Evolutionary conservation across 1,140 invertebrate species (phyloP), one percentile per base, ranked within the genome.

Genomic region (Meloidogyne hapla): DNA sequence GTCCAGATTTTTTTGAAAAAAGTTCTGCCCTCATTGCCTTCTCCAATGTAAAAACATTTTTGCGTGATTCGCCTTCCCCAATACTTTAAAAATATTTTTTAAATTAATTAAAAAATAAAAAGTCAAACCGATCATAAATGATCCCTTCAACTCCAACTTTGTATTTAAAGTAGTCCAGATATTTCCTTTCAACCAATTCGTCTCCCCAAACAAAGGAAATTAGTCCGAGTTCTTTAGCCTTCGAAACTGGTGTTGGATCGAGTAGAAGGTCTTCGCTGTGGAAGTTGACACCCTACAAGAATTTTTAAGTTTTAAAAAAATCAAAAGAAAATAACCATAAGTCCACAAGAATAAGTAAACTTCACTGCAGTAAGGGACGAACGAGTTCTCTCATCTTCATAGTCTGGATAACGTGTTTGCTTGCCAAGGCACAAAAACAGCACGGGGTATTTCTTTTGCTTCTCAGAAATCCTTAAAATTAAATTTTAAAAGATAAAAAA

Each of bases 171-270:
- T 84, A 86, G 23, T 86, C 79, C n/a, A 86, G 77, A 28, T 77
- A 77, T 62, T 81, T 76, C 62, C 84, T 87, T 38, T 81, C 83
- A 62, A 80, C 77, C 23, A 86, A 66, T 66, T 86, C 85, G 40
- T 86, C 86, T 45, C 85, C 85, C 85, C 85, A 86, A 18, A 87
- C 81, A 33, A 86, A 86, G 13, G 81, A 79, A 13, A 86, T 83
- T 63, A 86, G 67, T 5, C 83, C 83, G n/a, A 85, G 79, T 61
- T 86, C 73, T 61, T 79, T 84, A 23, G 86, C 84, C 61, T 74
- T 80, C 18, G 74, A 65, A 25, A 87, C 78, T 0, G 86, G 86
- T 45, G 65, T 28, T 45, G 62, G 33, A 18, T 62, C 67, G 13
- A 48, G 45, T 21, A 85, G 70, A 28, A 86, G 71, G 45, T 86